Conservation (phyloP, 2,797 vertebrate species). For the Crypturellus tataupa region DNA sequence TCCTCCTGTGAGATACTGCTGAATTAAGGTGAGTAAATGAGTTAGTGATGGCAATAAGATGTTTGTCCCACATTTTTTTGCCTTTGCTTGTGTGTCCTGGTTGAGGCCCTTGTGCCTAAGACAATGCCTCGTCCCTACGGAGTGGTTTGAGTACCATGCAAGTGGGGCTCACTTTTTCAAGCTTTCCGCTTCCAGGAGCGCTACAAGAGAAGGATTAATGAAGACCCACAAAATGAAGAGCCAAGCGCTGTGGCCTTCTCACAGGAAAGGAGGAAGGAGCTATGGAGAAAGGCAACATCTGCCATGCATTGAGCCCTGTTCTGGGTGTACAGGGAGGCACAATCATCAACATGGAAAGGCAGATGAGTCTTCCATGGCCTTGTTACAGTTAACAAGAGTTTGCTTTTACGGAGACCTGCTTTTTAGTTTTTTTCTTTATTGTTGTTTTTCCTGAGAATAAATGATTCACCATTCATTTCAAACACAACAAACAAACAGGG, state of each 20-base stretch:
- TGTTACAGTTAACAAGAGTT: neutral
- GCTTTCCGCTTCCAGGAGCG: neutral
- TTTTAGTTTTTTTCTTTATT: neutral
- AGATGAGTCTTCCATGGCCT: neutral
- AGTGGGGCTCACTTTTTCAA: neutral
- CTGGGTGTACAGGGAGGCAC: neutral
- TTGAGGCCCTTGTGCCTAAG: neutral
- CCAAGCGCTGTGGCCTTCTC: rapidly evolving
- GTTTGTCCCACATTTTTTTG: neutral
- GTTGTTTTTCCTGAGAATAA: neutral
- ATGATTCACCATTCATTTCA: neutral
- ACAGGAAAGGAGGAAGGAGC: neutral
- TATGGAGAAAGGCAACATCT: neutral
- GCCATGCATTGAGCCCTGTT: rapidly evolving
- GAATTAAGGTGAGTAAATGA: neutral
- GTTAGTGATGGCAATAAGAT: neutral
- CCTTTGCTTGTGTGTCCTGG: neutral
- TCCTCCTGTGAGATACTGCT: neutral
- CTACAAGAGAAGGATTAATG: neutral
- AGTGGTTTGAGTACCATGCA: neutral
- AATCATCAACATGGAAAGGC: neutral
- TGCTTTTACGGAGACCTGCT: neutral
- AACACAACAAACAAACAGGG: neutral
- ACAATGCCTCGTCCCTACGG: neutral
- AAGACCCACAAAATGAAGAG: neutral